Evolutionary conservation across 2,888 invertebrate species (phyloP), one percentile per base, ranked within the genome.

Genomic region (Drosophila planitibia): DNA sequence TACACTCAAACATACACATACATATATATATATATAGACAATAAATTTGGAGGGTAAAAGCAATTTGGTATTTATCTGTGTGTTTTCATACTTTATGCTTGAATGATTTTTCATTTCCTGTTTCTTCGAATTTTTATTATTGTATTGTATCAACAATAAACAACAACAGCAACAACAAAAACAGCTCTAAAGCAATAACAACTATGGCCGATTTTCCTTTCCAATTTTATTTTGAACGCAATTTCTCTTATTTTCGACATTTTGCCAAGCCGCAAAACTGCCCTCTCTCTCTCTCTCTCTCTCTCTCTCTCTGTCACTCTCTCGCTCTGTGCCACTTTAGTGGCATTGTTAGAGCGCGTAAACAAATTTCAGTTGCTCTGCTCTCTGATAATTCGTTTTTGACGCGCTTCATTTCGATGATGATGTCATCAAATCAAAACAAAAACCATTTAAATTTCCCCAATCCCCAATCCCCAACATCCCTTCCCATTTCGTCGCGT

Each of bases 81-180:
- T 85, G 69, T 85, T 88, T 85, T 85, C 83, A 83, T 82, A 88
- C 78, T 85, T 85, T 85, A 82, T 85, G 89, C 83, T 85, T 83
- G 82, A 85, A 74, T 83, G 89, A 85, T 83, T 88, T 83, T 83
- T 80, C 84, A 88, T 88, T 85, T 85, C 83, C 80, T 78, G 70
- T 79, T 82, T 72, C 75, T 79, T 60, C 44, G 72, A 80, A 63
- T 74, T 74, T 82, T 74, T 79, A 80, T 83, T 83, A 74, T 84
- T 82, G 62, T 67, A 57, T 49, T 53, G 66, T 76, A 76, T 63
- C 68, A 79, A 79, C 72, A 72, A 76, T 58, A 76, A 66, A 47
- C 58, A 79, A 68, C 55, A 54, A n/a, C 55, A 66, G 49, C 39
- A 72, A 44, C 70, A 70, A 35, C 30, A 70, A 69, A 59, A 60